Percentiles rank a stretch among this genome's conserved stretches.
Conservation (phyloP, 2,888 invertebrate species). For the Acheta domesticus region DNA sequence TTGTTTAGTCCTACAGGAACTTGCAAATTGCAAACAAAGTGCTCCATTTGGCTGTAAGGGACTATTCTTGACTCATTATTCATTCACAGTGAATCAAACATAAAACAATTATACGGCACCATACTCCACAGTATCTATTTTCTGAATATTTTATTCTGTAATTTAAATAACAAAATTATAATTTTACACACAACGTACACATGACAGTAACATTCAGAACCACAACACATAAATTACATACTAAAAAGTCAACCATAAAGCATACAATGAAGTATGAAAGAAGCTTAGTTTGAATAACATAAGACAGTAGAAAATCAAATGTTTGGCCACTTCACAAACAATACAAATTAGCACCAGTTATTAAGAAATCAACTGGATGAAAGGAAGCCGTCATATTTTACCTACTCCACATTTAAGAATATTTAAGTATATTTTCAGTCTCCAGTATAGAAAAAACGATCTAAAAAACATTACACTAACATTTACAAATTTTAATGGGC, state of each 20-base stretch:
- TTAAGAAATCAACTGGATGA: background rate
- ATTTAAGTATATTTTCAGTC: background rate
- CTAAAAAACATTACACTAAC: background rate
- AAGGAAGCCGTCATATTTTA: background rate
- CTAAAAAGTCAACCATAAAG: background rate
- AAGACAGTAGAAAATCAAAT: no score
- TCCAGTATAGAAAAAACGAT: background rate
- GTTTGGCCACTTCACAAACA: background rate
- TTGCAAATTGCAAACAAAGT: no score
- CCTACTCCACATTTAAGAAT: background rate
- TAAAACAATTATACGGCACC: background rate
- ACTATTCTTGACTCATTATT: no score
- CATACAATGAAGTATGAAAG: background rate
- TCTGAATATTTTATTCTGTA: conserved; percentile 1
- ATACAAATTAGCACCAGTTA: conserved; percentile 1
- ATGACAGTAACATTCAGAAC: conserved; percentile 11
- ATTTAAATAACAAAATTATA: conserved; percentile 18
- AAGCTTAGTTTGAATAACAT: no score
- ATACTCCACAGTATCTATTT: background rate
- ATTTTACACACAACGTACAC: conserved; percentile 9
- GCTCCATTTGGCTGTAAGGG: no score
- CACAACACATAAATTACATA: conserved; percentile 2
- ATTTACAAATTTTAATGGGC: background rate
- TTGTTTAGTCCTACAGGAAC: no score
- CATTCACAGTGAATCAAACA: no score